Evolutionary conservation across 2,888 invertebrate species (phyloP), one percentile per base, ranked within the genome.

Genomic region (Cistogaster globosa): DNA sequence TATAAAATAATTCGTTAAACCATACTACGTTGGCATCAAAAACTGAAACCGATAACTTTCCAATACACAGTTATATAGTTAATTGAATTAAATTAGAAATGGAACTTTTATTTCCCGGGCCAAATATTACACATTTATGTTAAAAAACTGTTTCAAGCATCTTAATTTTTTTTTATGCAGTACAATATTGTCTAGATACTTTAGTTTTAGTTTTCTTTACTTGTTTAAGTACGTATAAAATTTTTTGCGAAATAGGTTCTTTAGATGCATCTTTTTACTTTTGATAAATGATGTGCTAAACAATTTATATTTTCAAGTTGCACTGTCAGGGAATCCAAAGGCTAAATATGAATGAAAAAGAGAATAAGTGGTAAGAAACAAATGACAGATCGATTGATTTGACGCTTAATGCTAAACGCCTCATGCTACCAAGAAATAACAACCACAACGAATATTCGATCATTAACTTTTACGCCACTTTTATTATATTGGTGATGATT

Each of bases 271-370:
- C 51, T 74, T 76, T 53, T 57, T 77, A 62, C 51, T 75, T 87
- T 87, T 91, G 90, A 92, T 88, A 91, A 91, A 92, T 91, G 91
- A 91, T 90, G 92, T 91, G 91, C 88, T 90, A 89, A 89, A 88
- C 88, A 90, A 89, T 87, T 87, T 88, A 89, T 90, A 42, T 80
- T 89, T 82, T 67, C 87, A 89, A 91, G 90, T 90, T 90, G 88
- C 90, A 89, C 89, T 88, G 89, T 90, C 90, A 90, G 90, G 88
- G 88, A 87, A 90, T 63, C 77, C 57, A 84, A 80, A 76, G 62
- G 76, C 80, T 58, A 82, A 85, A 68, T 57, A 20, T 65, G 45
- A 45, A 20, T 65, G 69, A 62, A 84, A 32, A 51, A 67, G 51
- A 55, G 55, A 74, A 80, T 75, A 82, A 82, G 85, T 85, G 85